Evolutionary conservation across 2,113 vertebrate species (phyloP).

Genomic region (Dicrurus megarhynchus): DNA sequence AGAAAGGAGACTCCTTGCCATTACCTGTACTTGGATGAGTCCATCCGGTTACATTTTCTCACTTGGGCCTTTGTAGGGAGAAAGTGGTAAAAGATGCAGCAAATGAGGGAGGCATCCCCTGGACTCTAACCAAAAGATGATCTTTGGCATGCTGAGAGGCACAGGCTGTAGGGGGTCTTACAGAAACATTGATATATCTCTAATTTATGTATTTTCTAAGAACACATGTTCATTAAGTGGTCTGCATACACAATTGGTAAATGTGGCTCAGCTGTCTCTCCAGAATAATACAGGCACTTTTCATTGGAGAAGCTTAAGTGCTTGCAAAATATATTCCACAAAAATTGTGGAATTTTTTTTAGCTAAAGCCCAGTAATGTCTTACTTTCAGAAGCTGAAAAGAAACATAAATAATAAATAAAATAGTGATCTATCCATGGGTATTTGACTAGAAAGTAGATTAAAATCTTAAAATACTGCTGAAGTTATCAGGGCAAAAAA

Average conservation of each 20-base stretch:
- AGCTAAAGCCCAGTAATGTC: constrained; percentile 10
- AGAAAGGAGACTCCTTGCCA: not conserved
- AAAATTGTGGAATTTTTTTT: not conserved
- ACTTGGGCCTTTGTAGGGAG: not conserved
- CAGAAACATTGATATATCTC: not conserved
- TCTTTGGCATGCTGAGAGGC: not conserved
- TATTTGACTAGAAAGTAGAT: constrained; percentile 65
- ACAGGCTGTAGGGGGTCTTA: not conserved
- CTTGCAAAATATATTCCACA: not conserved
- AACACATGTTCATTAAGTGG: not conserved
- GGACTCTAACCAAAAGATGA: not conserved
- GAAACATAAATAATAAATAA: constrained; percentile 57
- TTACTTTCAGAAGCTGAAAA: constrained; percentile 46
- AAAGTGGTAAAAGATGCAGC: not conserved
- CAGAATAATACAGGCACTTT: not conserved
- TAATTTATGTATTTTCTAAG: not conserved
- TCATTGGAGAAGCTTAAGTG: not conserved
- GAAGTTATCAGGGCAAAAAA: constrained; percentile 60
- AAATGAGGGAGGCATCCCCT: not conserved
- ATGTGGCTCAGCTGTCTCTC: not conserved
- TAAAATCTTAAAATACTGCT: constrained; percentile 71
- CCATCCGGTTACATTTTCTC: not conserved
- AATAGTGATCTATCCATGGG: constrained; percentile 14
- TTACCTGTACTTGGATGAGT: not conserved
- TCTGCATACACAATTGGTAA: not conserved